These are phyloP conservation scores for Axis porcinus DNA, from an alignment of 2,113 vertebrate species.

Conservation along the genomic window DNA sequence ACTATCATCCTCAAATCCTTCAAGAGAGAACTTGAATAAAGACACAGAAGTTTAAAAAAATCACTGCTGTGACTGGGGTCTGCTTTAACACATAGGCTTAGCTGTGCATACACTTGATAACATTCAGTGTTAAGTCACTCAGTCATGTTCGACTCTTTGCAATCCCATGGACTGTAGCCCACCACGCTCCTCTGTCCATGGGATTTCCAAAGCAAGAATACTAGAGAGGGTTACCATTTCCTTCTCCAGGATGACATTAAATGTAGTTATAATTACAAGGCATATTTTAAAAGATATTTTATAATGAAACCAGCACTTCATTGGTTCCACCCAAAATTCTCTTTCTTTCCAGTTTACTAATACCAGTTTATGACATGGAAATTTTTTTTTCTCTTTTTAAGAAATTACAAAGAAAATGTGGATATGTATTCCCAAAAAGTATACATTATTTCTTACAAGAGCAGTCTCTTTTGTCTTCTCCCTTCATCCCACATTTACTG, in stretches of 20 bases:
- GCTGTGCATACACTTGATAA: neutral
- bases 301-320: neutral
- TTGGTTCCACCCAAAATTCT: neutral
- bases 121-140: neutral
- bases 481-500: neutral
- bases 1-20: neutral
- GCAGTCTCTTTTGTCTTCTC: neutral
- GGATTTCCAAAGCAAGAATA: neutral
- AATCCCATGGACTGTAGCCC: neutral
- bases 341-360: neutral
- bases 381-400: conserved; percentile 1
- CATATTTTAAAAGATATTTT: neutral
- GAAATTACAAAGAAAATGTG: neutral
- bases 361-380: neutral
- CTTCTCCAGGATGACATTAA: neutral
- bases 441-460: neutral
- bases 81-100: neutral
- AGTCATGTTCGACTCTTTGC: neutral
- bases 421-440: neutral
- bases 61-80: neutral
- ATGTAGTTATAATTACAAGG: neutral
- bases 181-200: neutral
- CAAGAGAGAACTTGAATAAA: neutral
- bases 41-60: neutral
- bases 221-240: neutral